A percentile compares a stretch with the other conserved stretches of the same genome.
Evolutionary conservation across 2,113 vertebrate genomes (phyloP).

Genomic region (Aegypius monachus): DNA sequence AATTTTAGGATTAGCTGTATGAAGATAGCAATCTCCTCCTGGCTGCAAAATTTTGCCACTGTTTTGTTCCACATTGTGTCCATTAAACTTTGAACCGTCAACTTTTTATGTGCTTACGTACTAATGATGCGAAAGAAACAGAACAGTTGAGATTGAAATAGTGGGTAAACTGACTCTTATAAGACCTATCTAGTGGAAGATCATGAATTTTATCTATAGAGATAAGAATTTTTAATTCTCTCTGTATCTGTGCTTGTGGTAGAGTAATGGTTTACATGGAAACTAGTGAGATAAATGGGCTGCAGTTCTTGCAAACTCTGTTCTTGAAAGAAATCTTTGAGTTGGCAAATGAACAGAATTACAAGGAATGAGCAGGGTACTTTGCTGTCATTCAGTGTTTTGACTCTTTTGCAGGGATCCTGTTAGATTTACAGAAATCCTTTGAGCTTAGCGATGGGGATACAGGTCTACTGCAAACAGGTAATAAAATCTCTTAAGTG

Average conservation of each 20-base stretch:
- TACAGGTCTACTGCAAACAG: slow-evolving; percentile 89
- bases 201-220: background rate
- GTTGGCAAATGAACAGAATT: background rate
- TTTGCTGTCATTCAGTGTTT: background rate
- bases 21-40: background rate
- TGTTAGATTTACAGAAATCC: slow-evolving; percentile 85
- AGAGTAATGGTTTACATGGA: background rate
- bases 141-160: background rate
- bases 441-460: slow-evolving; percentile 78
- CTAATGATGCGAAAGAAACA: background rate
- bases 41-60: background rate
- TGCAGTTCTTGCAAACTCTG: background rate
- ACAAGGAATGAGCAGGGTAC: background rate
- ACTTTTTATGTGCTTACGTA: background rate
- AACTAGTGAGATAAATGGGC: background rate
- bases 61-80: background rate
- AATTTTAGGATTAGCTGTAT: background rate
- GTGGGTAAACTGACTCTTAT: background rate
- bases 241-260: background rate
- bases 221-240: background rate
- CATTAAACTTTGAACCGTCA: background rate
- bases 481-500: slow-evolving; percentile 63
- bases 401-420: slow-evolving; percentile 78
- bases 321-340: background rate
- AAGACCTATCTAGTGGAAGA: background rate